Evolutionary conservation across 2,113 vertebrate species (phyloP), one percentile per base, ranked within the genome.

Genomic region (Gadus macrocephalus): DNA sequence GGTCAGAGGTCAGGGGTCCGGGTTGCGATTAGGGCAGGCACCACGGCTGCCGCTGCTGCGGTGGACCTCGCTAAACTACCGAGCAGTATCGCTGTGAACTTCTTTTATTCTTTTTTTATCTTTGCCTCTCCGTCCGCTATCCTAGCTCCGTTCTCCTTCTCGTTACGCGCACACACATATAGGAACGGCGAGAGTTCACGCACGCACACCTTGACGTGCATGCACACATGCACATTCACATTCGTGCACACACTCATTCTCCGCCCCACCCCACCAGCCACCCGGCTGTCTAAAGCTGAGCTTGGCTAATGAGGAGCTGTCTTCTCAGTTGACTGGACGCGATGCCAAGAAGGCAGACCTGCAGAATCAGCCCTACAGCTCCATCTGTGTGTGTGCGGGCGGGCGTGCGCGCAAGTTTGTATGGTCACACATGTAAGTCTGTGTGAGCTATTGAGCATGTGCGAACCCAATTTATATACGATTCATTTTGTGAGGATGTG

Each of bases 241-340:
- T 7, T 58, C 53, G 64, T 19, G 62, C 20, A 27, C 20, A 27
- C 62, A 5, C 4, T 12, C 20, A 62, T 7, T n/a, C 31, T 55
- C 20, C 70, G 25, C 67, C 27, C 65, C 22, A 68, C 20, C 71
- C 53, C 71, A 74, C 66, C 69, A 85, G 85, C 78, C 85, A 80
- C 86, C 83, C 75, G 89, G 88, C 89, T 91, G 89, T 90, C 91
- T 87, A 73, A 85, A 86, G 83, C 83, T 87, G 83, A 89, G 78
- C 79, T 80, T 77, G 83, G 82, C 86, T 92, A 92, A 92, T 91
- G 86, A 92, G 88, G 89, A 88, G 84, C 82, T 91, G 89, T 91
- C 88, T 90, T 83, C 78, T 90, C 88, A 91, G 87, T 84, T 87
- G 86, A 91, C 83, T 89, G 89, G 86, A 88, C 86, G 89, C 81